phyloP scores from a whole-genome alignment of 2,888 invertebrate species.

The Dasysyrphus tricinctus region DNA sequence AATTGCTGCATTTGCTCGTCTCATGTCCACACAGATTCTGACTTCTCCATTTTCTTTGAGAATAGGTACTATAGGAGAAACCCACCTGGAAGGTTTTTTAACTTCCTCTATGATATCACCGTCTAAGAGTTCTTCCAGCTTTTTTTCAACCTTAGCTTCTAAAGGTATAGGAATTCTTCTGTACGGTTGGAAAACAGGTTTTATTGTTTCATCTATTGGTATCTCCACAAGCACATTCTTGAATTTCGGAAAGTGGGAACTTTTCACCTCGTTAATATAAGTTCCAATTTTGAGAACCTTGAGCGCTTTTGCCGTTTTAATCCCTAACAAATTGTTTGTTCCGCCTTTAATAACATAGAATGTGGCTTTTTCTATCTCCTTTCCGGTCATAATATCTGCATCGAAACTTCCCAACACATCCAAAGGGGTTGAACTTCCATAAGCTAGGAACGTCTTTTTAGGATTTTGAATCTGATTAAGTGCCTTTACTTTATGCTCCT shows the following conservation, averaged over 20 bases:
- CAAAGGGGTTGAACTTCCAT: no score
- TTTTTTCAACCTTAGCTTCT: slow-evolving; percentile 30
- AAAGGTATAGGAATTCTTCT: slow-evolving; percentile 37
- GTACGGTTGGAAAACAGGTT: slow-evolving; percentile 26
- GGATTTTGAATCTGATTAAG: slow-evolving; percentile 38
- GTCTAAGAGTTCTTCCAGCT: neutral
- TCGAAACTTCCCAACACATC: no score
- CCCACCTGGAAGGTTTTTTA: slow-evolving; percentile 34
- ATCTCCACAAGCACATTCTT: slow-evolving; percentile 34
- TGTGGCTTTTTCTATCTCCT: slow-evolving; percentile 23
- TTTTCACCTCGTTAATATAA: no score
- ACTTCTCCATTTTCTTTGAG: slow-evolving; percentile 39
- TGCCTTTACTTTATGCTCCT: slow-evolving; percentile 6
- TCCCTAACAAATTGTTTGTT: slow-evolving; percentile 8
- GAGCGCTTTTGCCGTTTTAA: slow-evolving; percentile 33
- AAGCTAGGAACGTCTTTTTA: slow-evolving; percentile 45
- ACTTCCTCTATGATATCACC: slow-evolving; percentile 37
- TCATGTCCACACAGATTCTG: slow-evolving; percentile 51
- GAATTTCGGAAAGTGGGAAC: no score
- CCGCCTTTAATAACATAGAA: slow-evolving; percentile 45
- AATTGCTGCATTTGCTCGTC: slow-evolving; percentile 54
- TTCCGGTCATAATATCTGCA: slow-evolving; percentile 9
- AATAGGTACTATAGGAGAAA: slow-evolving; percentile 49
- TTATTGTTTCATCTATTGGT: slow-evolving; percentile 28
- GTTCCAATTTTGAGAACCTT: slow-evolving; percentile 37